These are phyloP conservation scores for Stenotaenia linearis DNA, from an alignment of 2,888 invertebrate species.

Conservation along the genomic window DNA sequence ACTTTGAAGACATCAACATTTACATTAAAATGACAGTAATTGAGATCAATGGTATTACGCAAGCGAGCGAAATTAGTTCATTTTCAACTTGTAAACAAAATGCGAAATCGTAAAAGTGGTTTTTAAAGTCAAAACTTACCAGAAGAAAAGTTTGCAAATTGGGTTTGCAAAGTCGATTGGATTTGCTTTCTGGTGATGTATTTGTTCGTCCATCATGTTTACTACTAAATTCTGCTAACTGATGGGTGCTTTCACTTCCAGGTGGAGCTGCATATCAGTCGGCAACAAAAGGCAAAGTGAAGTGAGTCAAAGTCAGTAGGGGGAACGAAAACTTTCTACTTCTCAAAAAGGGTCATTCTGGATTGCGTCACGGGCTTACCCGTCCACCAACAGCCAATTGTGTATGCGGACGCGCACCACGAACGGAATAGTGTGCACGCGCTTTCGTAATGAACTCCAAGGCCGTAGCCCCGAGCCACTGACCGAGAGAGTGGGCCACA, in stretches of 20 bases:
- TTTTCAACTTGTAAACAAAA: too few relatives aligned
- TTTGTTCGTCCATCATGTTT: background rate
- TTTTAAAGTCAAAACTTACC: slow-evolving; percentile 27
- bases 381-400: slow-evolving; percentile 20
- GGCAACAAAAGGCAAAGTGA: slow-evolving; percentile 13
- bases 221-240: background rate
- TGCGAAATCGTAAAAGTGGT: background rate
- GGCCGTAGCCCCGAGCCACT: slow-evolving; percentile 28
- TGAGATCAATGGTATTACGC: background rate
- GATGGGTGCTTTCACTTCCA: background rate
- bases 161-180: slow-evolving; percentile 28
- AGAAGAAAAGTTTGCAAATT: slow-evolving; percentile 26
- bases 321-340: slow-evolving; percentile 12
- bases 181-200: background rate
- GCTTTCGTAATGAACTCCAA: background rate
- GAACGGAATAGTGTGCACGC: slow-evolving; percentile 18
- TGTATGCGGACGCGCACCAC: slow-evolving; percentile 10
- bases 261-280: slow-evolving; percentile 2
- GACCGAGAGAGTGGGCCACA: slow-evolving; percentile 26
- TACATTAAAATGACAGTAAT: background rate
- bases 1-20: background rate
- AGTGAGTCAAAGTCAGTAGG: slow-evolving; percentile 29
- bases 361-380: slow-evolving; percentile 3
- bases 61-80: too few relatives aligned
- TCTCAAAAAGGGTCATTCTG: slow-evolving; percentile 26